Base-by-base conservation (phyloP, 2,113 vertebrate species). In the Lophius piscatorius region DNA sequence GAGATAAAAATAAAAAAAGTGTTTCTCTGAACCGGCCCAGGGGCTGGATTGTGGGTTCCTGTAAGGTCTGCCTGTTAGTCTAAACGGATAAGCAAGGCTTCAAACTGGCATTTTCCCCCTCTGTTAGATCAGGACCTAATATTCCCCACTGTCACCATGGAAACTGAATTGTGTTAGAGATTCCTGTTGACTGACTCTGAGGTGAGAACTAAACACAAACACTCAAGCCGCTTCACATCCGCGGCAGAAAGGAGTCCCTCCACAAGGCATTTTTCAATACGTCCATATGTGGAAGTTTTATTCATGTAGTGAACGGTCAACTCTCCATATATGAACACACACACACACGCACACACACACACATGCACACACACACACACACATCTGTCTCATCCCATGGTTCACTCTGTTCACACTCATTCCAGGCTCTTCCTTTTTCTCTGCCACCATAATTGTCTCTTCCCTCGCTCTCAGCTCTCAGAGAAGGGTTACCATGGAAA, bases 401-500 rank as follows among this genome's bases (percentile, higher is more conserved):
- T 58, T 76, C 69, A 52, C 68, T 61, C 79, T 16, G 22, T 66
- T 78, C 77, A 70, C 72, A 64, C 56, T 64, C 48, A 62, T 55
- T 16, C 31, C 3, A 14, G 69, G 48, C 65, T 85, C 70, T 87
- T 85, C 78, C 79, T 71, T 71, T 83, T 72, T 22, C 77, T 81
- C 68, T 76, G 63, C 51, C 61, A 45, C 57, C 9, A 81, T 79
- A 74, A 83, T 74, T 71, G 76, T 84, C 77, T 80, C 74, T 65
- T 58, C 62, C 68, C 76, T 58, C 38, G 55, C 66, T 84, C 74
- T 81, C 68, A 75, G 79, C 85, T 82, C 81, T 67, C 75, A 38
- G 72, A 78, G 83, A 81, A 50, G 45, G 24, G 90, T 92, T 89
- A 54, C 89, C 88, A 93, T 92, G 89, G 91, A 92, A 92, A 92